A percentile compares a stretch with the other conserved stretches of the same genome.
Conservation (phyloP, 2,113 vertebrate genomes). For the Lynx canadensis region DNA sequence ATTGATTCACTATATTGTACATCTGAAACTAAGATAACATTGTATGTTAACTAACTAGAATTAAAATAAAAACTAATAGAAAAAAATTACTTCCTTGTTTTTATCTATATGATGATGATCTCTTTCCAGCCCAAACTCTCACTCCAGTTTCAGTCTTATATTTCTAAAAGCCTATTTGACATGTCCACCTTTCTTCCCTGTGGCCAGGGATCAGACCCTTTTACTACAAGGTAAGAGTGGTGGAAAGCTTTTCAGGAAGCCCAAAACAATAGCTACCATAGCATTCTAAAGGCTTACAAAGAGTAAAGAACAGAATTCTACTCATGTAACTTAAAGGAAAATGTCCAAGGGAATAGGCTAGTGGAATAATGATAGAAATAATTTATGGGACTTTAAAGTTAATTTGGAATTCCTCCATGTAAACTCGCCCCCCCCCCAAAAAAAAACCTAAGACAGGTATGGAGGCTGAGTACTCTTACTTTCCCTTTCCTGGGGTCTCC, state of each 20-base stretch:
- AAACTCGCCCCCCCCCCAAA: neutral
- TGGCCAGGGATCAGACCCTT: neutral
- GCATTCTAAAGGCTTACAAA: neutral
- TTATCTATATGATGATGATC: neutral
- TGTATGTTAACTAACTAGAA: neutral
- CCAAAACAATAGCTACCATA: neutral
- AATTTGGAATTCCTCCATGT: neutral
- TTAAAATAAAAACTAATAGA: neutral
- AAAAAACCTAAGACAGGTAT: neutral
- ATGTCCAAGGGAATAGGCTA: neutral
- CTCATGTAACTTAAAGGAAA: neutral
- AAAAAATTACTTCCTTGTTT: neutral
- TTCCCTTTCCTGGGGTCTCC: neutral
- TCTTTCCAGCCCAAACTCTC: neutral
- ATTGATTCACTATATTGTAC: neutral
- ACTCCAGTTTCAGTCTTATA: neutral
- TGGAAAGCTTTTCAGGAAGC: neutral
- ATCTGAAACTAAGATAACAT: neutral
- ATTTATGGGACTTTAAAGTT: neutral
- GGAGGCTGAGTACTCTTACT: neutral
- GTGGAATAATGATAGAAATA: neutral
- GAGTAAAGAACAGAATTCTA: neutral
- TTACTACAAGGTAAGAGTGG: neutral
- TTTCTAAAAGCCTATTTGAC: neutral
- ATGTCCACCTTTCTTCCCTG: neutral